These are phyloP conservation scores for Folsomia candida DNA, from an alignment of 2,888 invertebrate species.

Conservation along the genomic window DNA sequence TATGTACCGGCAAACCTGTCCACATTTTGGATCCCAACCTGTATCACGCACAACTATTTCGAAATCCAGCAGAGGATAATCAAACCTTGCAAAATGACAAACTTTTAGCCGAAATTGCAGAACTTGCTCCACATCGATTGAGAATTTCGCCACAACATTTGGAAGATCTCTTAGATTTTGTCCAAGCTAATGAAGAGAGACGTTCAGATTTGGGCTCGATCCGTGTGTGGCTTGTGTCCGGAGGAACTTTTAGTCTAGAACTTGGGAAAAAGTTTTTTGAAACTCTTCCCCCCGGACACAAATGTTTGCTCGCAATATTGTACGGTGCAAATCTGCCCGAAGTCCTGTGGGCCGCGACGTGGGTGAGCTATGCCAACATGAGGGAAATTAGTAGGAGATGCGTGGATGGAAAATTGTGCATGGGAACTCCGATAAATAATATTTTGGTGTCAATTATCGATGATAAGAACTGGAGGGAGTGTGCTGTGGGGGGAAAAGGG, in stretches of 20 bases:
- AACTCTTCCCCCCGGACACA: background rate
- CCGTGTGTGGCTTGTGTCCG: slow-evolving; percentile 5
- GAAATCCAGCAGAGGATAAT: background rate
- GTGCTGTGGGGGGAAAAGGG: slow-evolving; percentile 5
- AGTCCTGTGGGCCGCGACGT: slow-evolving; percentile 2
- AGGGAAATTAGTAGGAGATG: background rate
- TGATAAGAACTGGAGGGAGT: slow-evolving; percentile 5
- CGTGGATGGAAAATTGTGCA: background rate
- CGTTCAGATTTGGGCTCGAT: background rate
- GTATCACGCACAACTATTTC: background rate
- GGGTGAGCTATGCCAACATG: background rate
- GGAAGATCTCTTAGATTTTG: background rate
- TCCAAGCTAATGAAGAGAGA: background rate
- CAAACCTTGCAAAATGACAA: too few relatives aligned
- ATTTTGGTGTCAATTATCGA: background rate
- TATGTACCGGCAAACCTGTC: background rate
- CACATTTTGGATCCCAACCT: background rate
- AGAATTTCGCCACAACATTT: background rate
- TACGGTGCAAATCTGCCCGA: background rate
- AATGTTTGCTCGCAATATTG: background rate
- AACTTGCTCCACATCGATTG: background rate
- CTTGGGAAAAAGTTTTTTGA: slow-evolving; percentile 4
- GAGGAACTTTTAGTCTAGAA: background rate
- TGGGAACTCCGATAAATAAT: background rate
- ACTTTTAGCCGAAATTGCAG: background rate